Conservation (phyloP, 2,888 invertebrate genomes). For the Drosophila picticornis region DNA sequence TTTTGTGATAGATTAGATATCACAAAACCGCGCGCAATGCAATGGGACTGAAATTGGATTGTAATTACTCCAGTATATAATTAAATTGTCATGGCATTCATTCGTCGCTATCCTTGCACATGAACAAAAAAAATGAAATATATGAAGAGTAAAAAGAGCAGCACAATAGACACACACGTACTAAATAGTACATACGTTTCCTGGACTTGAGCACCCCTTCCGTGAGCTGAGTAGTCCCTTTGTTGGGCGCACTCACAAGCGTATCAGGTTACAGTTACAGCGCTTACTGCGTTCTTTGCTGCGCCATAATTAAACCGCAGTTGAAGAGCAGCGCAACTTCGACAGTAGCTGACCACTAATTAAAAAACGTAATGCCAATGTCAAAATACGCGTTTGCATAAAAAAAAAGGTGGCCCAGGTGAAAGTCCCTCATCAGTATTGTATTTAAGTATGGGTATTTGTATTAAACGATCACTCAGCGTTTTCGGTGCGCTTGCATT, state of each 20-base stretch:
- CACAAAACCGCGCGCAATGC: conserved; percentile 48
- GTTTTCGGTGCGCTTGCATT: conserved; percentile 70
- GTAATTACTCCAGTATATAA: conserved; percentile 78
- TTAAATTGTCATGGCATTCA: conserved; percentile 72
- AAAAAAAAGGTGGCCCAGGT: conserved; percentile 36
- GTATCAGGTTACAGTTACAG: conserved; percentile 74
- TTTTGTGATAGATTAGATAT: conserved; percentile 73
- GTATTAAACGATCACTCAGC: conserved; percentile 84
- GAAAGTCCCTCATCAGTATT: conserved; percentile 43
- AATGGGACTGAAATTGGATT: conserved; percentile 78
- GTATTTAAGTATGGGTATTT: conserved; percentile 15
- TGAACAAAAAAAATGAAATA: conserved; percentile 4
- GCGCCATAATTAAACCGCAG: conserved; percentile 74
- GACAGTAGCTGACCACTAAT: conserved; percentile 68
- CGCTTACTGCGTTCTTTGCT: conserved; percentile 54
- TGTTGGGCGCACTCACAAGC: conserved; percentile 75
- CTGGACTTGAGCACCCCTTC: conserved; percentile 68
- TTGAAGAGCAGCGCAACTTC: conserved; percentile 31
- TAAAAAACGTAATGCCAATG: conserved; percentile 59
- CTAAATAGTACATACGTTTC: conserved; percentile 35
- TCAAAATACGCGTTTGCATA: conserved; percentile 49
- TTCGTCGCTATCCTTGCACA: conserved; percentile 63
- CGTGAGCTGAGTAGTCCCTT: conserved; percentile 35
- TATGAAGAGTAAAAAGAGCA: conserved; percentile 29
- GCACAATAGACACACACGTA: conserved; percentile 49